Conservation (phyloP, 1,140 invertebrate species). For the Pomacea maculata region DNA sequence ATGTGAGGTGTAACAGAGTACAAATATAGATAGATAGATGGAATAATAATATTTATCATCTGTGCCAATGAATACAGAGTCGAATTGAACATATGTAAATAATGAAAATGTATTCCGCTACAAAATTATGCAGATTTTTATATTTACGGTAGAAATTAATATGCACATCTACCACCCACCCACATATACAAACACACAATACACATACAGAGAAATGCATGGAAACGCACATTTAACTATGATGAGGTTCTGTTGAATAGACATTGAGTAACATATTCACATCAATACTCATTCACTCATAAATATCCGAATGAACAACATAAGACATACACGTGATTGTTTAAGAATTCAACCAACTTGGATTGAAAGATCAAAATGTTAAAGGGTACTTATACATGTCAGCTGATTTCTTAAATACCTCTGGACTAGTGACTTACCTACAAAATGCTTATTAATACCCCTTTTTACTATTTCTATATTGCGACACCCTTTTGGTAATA, state of each 20-base stretch:
- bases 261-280: not conserved
- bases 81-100: too few species aligned
- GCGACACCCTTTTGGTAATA: slow-evolving; percentile 84
- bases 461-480: slow-evolving; percentile 84
- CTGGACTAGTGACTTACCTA: slow-evolving; percentile 39
- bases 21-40: too few species aligned
- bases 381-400: not conserved
- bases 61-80: too few species aligned
- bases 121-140: too few species aligned
- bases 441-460: slow-evolving; percentile 58
- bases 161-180: not conserved
- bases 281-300: not conserved
- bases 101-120: too few species aligned
- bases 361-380: not conserved
- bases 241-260: not conserved
- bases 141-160: too few species aligned
- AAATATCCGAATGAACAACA: not conserved
- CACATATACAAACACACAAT: slow-evolving; percentile 10
- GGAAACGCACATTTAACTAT: not conserved
- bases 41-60: too few species aligned
- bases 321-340: not conserved
- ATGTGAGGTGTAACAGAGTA: not conserved
- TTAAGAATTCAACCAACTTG: too few species aligned
- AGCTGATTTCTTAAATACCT: not conserved
- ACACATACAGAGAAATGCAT: slow-evolving; percentile 10